These are phyloP conservation scores for Orius insidiosus DNA, from an alignment of 1,140 invertebrate genomes.

Conservation along the genomic window DNA sequence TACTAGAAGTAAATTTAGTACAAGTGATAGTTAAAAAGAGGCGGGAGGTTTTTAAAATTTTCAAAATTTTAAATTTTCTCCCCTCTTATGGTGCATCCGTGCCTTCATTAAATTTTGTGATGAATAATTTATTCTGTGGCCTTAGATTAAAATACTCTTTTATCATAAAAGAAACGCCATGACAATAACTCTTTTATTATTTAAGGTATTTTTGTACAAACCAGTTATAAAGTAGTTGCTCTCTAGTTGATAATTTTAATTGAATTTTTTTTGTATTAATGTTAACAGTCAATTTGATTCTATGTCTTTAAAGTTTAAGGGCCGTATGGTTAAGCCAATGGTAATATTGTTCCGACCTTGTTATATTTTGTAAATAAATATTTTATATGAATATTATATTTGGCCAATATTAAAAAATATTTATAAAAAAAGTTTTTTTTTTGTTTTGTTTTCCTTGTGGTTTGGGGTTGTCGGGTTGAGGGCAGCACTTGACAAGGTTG, in stretches of 20 bases:
- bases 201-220: conserved; percentile 14
- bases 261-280: conserved; percentile 9
- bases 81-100: too few species aligned
- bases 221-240: conserved; percentile 7
- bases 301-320: conserved; percentile 10
- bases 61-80: too few species aligned
- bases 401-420: conserved; percentile 15
- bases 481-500: too few species aligned
- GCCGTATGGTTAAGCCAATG: conserved; percentile 14
- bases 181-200: conserved; percentile 9
- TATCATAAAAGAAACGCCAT: not conserved
- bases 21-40: conserved; percentile 6
- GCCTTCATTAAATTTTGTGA: not conserved
- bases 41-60: too few species aligned
- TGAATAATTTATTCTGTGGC: conserved; percentile 4
- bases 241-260: conserved; percentile 11
- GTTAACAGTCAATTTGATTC: conserved; percentile 14
- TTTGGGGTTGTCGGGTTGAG: too few species aligned
- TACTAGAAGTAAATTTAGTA: conserved; percentile 6
- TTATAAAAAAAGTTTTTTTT: conserved; percentile 14
- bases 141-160: conserved; percentile 1
- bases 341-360: conserved; percentile 15
- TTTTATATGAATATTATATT: conserved; percentile 18
- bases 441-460: not conserved
- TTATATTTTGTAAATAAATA: conserved; percentile 16